Evolutionary conservation across 2,888 invertebrate species (phyloP).

Genomic region (Uropetala carovei): DNA sequence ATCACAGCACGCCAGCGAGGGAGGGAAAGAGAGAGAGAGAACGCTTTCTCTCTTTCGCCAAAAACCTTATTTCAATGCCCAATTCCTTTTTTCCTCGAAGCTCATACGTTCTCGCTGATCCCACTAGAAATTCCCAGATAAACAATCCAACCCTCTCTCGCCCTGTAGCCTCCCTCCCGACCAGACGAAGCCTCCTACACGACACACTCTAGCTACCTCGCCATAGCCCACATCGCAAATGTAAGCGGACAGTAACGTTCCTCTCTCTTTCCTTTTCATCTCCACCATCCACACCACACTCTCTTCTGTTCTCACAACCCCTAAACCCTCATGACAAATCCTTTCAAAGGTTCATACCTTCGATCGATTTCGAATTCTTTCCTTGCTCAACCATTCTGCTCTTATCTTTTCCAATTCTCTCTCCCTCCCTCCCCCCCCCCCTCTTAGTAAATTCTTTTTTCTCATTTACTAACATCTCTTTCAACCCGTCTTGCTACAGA

Average conservation of each 20-base stretch:
- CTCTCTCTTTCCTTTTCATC: background rate
- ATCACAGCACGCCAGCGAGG: no score
- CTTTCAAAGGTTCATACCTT: background rate
- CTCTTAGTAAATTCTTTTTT: background rate
- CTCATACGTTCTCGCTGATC: background rate
- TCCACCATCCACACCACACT: background rate
- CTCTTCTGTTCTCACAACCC: background rate
- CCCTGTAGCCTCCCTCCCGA: no score
- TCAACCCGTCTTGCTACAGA: background rate
- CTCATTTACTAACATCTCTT: no score
- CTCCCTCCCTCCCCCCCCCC: background rate
- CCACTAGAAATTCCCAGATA: background rate
- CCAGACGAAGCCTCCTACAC: background rate
- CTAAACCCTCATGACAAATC: background rate
- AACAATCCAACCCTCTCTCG: background rate
- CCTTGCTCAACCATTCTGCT: background rate
- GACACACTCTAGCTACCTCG: background rate
- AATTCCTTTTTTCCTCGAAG: background rate
- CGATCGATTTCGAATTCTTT: background rate
- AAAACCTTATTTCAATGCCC: background rate
- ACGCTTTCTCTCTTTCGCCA: background rate
- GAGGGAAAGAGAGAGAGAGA: no score
- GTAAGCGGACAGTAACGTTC: background rate
- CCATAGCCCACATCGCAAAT: background rate
- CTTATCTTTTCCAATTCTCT: background rate